These are phyloP conservation scores for Euclidia mi DNA, from an alignment of 2,888 invertebrate genomes.

Conservation along the genomic window DNA sequence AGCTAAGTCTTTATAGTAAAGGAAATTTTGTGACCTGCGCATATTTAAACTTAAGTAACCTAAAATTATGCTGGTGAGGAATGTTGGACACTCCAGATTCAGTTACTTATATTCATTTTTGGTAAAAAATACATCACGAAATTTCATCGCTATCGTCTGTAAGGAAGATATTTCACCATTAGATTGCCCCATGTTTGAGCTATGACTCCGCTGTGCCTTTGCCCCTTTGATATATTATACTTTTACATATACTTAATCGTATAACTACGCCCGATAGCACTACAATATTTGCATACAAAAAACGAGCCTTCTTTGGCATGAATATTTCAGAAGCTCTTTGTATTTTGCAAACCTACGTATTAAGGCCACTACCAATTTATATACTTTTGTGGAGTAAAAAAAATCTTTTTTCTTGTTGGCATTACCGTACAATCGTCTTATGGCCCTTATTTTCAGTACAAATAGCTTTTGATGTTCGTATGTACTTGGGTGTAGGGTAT, in stretches of 20 bases:
- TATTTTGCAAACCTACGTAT: slow-evolving; percentile 55
- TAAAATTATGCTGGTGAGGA: no score
- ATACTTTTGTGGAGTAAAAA: slow-evolving; percentile 47
- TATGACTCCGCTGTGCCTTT: no score
- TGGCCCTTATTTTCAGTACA: slow-evolving; percentile 30
- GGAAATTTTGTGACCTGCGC: no score
- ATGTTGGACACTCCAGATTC: no score
- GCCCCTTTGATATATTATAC: slow-evolving; percentile 1
- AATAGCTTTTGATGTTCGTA: slow-evolving; percentile 39
- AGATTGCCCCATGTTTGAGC: no score
- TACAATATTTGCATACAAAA: slow-evolving; percentile 40
- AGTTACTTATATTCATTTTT: no score
- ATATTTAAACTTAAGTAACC: no score
- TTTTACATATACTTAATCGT: slow-evolving; percentile 21
- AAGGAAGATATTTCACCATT: no score
- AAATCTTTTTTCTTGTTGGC: slow-evolving; percentile 26
- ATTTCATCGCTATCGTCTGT: no score
- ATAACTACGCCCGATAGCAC: slow-evolving; percentile 30
- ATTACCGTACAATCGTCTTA: slow-evolving; percentile 43
- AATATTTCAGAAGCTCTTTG: slow-evolving; percentile 57
- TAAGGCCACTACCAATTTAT: slow-evolving; percentile 57
- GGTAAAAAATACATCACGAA: no score
- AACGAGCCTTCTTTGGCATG: slow-evolving; percentile 45
- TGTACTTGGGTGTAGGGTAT: slow-evolving; percentile 14
- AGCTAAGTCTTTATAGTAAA: no score